Conservation (phyloP, 2,888 invertebrate genomes). For the Eupelmus urozonus region DNA sequence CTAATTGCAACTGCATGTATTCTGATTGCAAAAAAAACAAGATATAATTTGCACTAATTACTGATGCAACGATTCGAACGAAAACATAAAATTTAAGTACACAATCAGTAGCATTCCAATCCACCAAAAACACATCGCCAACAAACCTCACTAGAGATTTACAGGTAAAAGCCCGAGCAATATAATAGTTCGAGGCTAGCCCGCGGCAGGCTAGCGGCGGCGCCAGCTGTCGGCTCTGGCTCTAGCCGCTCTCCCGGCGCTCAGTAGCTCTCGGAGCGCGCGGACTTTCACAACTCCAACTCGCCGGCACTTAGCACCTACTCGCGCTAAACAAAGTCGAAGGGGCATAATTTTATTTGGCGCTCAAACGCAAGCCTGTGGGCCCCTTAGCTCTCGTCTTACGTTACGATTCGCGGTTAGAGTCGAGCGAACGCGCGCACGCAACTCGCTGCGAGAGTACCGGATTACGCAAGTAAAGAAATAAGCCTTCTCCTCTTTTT, state of each 20-base stretch:
- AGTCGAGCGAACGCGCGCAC: too few species aligned
- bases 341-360: slow-evolving; percentile 14
- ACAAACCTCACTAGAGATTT: too few species aligned
- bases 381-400: background rate
- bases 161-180: too few species aligned
- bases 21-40: too few species aligned
- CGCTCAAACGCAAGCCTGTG: background rate
- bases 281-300: too few species aligned
- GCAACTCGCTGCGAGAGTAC: slow-evolving; percentile 36
- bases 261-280: too few species aligned
- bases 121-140: too few species aligned
- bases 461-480: slow-evolving; percentile 57
- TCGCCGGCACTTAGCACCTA: slow-evolving; percentile 31
- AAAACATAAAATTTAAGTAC: too few species aligned
- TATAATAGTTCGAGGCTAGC: slow-evolving; percentile 59
- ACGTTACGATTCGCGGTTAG: slow-evolving; percentile 31
- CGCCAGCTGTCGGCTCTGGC: slow-evolving; percentile 71
- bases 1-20: too few species aligned
- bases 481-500: slow-evolving; percentile 25
- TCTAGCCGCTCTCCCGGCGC: background rate
- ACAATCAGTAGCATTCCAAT: too few species aligned
- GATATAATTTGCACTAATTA: too few species aligned
- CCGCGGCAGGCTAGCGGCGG: slow-evolving; percentile 64
- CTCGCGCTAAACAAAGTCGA: slow-evolving; percentile 6
- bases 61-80: too few species aligned